phyloP scores from a whole-genome alignment of 2,113 vertebrate species.

The Raja brachyura region DNA sequence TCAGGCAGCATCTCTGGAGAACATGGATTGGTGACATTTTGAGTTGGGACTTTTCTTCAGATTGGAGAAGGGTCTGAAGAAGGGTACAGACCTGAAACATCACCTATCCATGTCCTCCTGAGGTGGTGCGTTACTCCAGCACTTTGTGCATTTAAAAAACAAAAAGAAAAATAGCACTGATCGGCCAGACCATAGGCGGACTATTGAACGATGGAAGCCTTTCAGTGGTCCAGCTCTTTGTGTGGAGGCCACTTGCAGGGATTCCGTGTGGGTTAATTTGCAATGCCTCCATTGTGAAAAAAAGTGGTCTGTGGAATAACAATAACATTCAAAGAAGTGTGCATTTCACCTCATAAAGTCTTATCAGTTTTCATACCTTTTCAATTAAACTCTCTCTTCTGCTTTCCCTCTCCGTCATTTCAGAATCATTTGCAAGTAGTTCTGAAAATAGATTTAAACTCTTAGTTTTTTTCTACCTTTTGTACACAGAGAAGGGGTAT shows the following conservation, averaged over 20 bases:
- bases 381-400: background rate
- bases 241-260: background rate
- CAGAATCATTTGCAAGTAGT: background rate
- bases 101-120: too few relatives aligned
- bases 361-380: background rate
- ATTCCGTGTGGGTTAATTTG: background rate
- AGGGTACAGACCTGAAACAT: too few relatives aligned
- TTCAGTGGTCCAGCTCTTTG: background rate
- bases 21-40: too few relatives aligned
- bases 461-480: background rate
- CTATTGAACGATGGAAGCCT: background rate
- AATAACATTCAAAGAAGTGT: background rate
- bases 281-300: background rate
- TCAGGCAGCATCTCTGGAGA: too few relatives aligned
- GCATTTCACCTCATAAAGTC: background rate
- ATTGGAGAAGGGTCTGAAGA: too few relatives aligned
- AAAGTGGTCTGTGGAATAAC: background rate
- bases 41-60: too few relatives aligned
- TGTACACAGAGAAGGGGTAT: background rate
- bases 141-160: background rate
- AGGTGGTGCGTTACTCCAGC: too few relatives aligned
- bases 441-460: slow-evolving; percentile 25
- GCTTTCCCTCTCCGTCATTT: background rate
- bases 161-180: background rate
- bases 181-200: background rate